These are phyloP conservation scores for Apamea epomidion DNA, from an alignment of 2,888 invertebrate genomes.

Conservation along the genomic window DNA sequence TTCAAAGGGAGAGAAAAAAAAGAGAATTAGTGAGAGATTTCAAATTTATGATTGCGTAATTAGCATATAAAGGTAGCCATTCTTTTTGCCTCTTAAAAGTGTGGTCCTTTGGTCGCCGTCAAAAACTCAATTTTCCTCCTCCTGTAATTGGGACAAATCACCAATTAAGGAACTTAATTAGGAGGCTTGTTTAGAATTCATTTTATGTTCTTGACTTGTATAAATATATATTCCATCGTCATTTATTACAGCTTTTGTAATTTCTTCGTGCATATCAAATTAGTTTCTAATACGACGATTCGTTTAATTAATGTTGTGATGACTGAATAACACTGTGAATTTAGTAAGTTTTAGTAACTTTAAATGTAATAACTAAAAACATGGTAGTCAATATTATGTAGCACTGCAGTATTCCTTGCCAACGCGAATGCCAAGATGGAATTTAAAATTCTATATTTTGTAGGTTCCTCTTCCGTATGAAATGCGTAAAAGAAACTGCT, in stretches of 20 bases:
- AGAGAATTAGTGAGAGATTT: slow-evolving; percentile 42
- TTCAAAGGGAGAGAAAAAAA: slow-evolving; percentile 49
- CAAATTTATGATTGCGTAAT: slow-evolving; percentile 67
- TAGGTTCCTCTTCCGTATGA: slow-evolving; percentile 15
- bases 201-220: slow-evolving; percentile 42
- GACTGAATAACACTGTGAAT: background rate
- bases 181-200: slow-evolving; percentile 59
- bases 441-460: slow-evolving; percentile 54
- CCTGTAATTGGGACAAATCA: slow-evolving; percentile 61
- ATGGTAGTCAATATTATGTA: background rate
- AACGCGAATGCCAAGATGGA: slow-evolving; percentile 38
- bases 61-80: slow-evolving; percentile 55
- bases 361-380: background rate
- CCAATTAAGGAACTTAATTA: slow-evolving; percentile 64
- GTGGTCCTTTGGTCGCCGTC: slow-evolving; percentile 42
- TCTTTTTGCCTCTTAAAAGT: slow-evolving; percentile 49
- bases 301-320: background rate
- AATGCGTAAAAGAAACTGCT: slow-evolving; percentile 48
- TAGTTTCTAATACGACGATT: slow-evolving; percentile 32
- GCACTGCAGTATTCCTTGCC: slow-evolving; percentile 36
- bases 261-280: slow-evolving; percentile 39
- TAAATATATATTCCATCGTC: slow-evolving; percentile 32
- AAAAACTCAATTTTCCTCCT: slow-evolving; percentile 61
- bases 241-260: slow-evolving; percentile 29
- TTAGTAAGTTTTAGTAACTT: no score